Percentiles rank a stretch among this genome's conserved stretches.
Evolutionary conservation across 2,797 vertebrate species (phyloP).

Genomic region (Falco cherrug): DNA sequence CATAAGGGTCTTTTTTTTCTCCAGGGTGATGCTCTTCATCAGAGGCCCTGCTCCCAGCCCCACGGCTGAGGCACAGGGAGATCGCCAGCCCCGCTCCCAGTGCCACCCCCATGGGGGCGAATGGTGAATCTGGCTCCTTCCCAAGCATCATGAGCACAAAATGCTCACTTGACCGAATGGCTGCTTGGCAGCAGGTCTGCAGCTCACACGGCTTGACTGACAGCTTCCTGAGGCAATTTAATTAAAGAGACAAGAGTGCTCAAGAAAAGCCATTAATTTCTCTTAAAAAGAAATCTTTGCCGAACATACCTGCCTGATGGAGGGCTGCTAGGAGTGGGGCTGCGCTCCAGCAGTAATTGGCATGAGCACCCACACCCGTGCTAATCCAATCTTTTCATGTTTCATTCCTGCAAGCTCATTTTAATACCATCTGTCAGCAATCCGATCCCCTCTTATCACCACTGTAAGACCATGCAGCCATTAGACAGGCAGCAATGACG

Average conservation of each 20-base stretch:
- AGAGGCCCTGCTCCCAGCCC: not conserved
- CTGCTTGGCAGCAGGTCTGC: not conserved
- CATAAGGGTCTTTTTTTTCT: not conserved
- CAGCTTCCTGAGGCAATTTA: slow-evolving; percentile 32
- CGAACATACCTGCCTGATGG: not conserved
- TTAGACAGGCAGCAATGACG: not conserved
- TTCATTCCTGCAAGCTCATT: not conserved
- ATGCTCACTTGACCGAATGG: not conserved
- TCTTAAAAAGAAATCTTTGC: not conserved
- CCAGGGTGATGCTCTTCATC: not conserved
- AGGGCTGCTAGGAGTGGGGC: not conserved
- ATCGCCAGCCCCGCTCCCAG: accelerated
- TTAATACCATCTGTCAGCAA: slow-evolving; percentile 13
- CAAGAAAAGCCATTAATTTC: not conserved
- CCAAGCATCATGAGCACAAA: not conserved
- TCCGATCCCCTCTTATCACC: not conserved
- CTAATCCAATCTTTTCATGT: not conserved
- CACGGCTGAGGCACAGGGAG: not conserved
- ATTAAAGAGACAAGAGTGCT: not conserved
- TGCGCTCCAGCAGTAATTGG: not conserved
- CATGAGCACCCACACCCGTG: not conserved
- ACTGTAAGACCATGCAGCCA: not conserved
- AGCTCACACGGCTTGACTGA: not conserved
- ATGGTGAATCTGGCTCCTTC: not conserved
- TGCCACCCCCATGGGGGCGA: not conserved